phyloP scores from a whole-genome alignment of 2,888 invertebrate genomes.

The Eristalinus aeneus region DNA sequence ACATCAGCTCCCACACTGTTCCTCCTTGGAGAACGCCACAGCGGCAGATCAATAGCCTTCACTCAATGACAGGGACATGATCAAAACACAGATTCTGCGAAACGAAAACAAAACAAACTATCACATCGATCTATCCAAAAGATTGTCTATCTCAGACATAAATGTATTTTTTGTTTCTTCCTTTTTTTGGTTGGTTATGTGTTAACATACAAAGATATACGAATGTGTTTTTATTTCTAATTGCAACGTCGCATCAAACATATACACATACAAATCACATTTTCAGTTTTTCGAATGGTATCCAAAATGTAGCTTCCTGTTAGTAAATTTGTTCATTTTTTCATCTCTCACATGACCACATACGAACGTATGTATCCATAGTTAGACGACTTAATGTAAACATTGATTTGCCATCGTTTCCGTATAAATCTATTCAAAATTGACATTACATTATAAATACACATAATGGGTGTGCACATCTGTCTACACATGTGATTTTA shows the following conservation, averaged over 20 bases:
- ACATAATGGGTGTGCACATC: conserved; percentile 1
- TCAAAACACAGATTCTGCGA: conserved; percentile 31
- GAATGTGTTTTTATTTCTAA: conserved; percentile 32
- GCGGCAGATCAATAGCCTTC: conserved; percentile 30
- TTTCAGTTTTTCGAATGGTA: conserved; percentile 16
- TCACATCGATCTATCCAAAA: conserved; percentile 4
- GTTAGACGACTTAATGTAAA: conserved; percentile 21
- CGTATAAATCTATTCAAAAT: neutral
- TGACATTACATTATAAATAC: conserved; percentile 34
- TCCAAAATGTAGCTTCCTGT: conserved; percentile 22
- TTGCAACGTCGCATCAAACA: conserved; percentile 50
- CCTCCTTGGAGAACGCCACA: neutral
- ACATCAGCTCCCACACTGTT: neutral
- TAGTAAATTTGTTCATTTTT: conserved; percentile 17
- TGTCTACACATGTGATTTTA: conserved; percentile 14
- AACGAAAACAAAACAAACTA: neutral
- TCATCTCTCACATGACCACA: conserved; percentile 2
- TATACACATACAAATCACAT: conserved; percentile 28
- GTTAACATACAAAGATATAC: neutral
- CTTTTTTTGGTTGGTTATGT: neutral
- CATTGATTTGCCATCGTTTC: neutral
- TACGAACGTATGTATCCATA: neutral
- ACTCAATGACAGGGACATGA: conserved; percentile 29
- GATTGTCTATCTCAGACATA: conserved; percentile 20
- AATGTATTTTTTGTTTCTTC: conserved; percentile 8